Conservation (phyloP, 1,140 invertebrate genomes). For the Drosophila tristis region DNA sequence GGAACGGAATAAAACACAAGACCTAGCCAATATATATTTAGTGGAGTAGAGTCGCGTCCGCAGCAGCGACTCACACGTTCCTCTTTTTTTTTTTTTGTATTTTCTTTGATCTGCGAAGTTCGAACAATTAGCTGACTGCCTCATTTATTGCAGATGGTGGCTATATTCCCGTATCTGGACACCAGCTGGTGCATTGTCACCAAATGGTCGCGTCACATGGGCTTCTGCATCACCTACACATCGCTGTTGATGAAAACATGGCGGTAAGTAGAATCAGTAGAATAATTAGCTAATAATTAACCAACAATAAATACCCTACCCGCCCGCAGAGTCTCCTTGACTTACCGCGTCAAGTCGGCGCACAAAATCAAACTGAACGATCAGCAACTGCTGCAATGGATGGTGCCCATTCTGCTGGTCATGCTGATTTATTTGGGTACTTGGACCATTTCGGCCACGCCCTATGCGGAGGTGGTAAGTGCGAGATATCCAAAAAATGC, state of each 20-base stretch:
- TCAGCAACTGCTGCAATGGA: slow-evolving; percentile 95
- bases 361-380: slow-evolving; percentile 97
- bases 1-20: not conserved
- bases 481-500: not conserved
- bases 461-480: slow-evolving; percentile 89
- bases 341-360: slow-evolving; percentile 96
- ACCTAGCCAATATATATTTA: too few relatives aligned
- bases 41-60: too few relatives aligned
- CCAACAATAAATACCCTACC: not conserved
- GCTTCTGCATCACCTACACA: slow-evolving; percentile 96
- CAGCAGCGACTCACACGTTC: too few relatives aligned
- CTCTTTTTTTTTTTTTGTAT: too few relatives aligned
- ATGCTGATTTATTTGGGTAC: slow-evolving; percentile 95
- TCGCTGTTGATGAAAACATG: slow-evolving; percentile 96
- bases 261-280: slow-evolving; percentile 88
- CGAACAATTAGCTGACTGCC: too few relatives aligned
- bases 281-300: not conserved
- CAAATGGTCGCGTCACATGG: slow-evolving; percentile 95
- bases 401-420: slow-evolving; percentile 94
- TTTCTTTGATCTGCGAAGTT: too few relatives aligned
- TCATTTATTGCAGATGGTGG: slow-evolving; percentile 90
- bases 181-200: slow-evolving; percentile 93
- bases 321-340: slow-evolving; percentile 91
- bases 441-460: slow-evolving; percentile 94
- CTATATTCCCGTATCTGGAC: slow-evolving; percentile 93